Evolutionary conservation across 2,888 invertebrate genomes (phyloP).

Genomic region (Xestia xanthographa): DNA sequence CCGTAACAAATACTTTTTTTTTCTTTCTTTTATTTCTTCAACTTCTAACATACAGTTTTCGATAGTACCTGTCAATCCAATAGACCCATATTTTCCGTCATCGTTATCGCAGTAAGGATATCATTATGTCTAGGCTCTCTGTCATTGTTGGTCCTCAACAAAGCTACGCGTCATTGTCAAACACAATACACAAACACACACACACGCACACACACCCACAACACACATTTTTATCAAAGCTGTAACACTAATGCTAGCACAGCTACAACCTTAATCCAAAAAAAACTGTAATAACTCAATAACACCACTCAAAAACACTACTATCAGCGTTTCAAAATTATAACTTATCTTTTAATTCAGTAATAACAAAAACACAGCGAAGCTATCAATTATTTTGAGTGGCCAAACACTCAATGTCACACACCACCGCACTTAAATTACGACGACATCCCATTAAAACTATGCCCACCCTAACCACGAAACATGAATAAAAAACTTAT

Average conservation of each 20-base stretch:
- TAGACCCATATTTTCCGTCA: too few species aligned
- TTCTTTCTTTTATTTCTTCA: too few species aligned
- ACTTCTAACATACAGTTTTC: too few species aligned
- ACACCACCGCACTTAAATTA: conserved; percentile 64
- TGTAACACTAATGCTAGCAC: neutral
- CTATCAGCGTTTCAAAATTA: conserved; percentile 40
- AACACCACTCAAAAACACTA: conserved; percentile 11
- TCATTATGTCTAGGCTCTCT: too few species aligned
- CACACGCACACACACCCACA: too few species aligned
- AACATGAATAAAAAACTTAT: conserved; percentile 73
- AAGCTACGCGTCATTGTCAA: too few species aligned
- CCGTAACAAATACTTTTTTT: too few species aligned
- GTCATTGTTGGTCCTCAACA: too few species aligned
- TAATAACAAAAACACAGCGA: conserved; percentile 57
- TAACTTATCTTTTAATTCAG: conserved; percentile 46
- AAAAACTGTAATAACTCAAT: conserved; percentile 10
- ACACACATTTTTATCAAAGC: neutral
- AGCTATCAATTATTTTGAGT: conserved; percentile 77
- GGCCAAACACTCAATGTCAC: conserved; percentile 70
- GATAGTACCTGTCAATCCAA: too few species aligned
- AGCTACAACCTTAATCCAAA: neutral
- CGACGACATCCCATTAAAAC: conserved; percentile 70
- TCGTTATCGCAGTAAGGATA: too few species aligned
- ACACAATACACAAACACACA: too few species aligned
- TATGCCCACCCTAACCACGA: conserved; percentile 67